Evolutionary conservation across 2,797 vertebrate species (phyloP), one percentile per base, ranked within the genome.

Genomic region (Calcarius lapponicus): DNA sequence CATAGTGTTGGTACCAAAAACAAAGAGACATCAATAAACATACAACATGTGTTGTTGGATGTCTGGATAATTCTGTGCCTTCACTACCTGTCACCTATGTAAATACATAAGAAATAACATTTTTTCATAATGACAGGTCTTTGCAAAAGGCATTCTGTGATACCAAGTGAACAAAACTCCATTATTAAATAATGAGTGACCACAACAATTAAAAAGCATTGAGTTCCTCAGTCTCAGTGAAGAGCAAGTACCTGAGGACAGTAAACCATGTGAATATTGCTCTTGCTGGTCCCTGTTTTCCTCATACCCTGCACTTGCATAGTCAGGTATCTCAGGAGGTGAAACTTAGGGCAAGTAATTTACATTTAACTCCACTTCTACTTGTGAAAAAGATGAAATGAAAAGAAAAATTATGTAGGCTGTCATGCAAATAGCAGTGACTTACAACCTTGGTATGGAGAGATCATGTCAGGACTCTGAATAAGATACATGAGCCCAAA

Each of bases 41-140:
- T 13, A 24, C 1, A 2, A 17, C 0, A 0, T 6, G n/a, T 60
- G 36, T 14, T 58, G 53, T 19, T 0, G 0, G 57, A 32, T 57
- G 60, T 16, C 32, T 58, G 61, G 50, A 24, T 31, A 79, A 70
- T 4, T 4, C 69, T 21, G 10, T 14, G 22, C 5, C 17, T 57
- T 84, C 69, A 72, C 48, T 62, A 67, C 32, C 48, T 65, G 56
- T 25, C 54, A 69, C 1, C 3, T 26, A 58, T 22, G 12, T n/a
- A 78, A 83, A 88, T 4, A 43, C 29, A 57, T 21, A 11, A 69
- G 64, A 83, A 91, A 69, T 29, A 34, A 45, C 17, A 22, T 4
- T 10, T 83, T 71, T 58, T 58, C 66, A 26, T 10, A 53, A 50
- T 4, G 8, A 56, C 10, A 81, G 38, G 53, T 73, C 26, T 69